These are phyloP conservation scores for Ferrisia virgata DNA, from an alignment of 2,888 invertebrate genomes.

Conservation along the genomic window DNA sequence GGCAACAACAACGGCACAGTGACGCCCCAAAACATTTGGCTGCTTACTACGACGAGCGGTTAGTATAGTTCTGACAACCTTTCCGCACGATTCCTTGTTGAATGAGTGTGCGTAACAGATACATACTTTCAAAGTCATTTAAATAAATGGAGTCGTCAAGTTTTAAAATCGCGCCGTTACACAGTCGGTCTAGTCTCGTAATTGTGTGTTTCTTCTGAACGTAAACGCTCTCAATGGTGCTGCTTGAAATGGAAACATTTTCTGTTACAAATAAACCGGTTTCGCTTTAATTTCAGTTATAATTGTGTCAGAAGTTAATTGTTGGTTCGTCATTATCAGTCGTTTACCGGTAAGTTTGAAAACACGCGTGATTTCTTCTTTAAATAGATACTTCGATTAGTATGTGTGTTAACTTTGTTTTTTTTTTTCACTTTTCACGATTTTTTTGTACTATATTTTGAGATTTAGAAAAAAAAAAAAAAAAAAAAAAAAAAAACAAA, in stretches of 20 bases:
- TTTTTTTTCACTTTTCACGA: not conserved
- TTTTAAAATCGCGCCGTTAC: slow-evolving; percentile 39
- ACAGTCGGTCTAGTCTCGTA: not conserved
- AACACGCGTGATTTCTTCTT: not conserved
- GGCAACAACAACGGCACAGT: not conserved
- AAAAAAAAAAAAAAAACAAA: too few species aligned
- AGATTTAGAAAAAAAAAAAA: too few species aligned
- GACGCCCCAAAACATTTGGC: not conserved
- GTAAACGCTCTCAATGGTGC: not conserved
- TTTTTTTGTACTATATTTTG: not conserved
- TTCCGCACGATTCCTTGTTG: not conserved
- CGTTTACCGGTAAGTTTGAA: slow-evolving; percentile 19
- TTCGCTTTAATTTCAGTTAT: slow-evolving; percentile 6
- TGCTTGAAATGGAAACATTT: slow-evolving; percentile 13
- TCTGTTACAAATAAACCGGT: slow-evolving; percentile 24
- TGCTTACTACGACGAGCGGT: not conserved
- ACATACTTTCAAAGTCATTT: slow-evolving; percentile 29
- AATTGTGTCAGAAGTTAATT: not conserved
- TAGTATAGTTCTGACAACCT: not conserved
- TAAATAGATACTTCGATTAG: not conserved
- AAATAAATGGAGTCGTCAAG: slow-evolving; percentile 30
- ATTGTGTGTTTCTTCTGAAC: not conserved
- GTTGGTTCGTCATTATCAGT: not conserved
- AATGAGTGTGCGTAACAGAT: not conserved
- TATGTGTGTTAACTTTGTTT: not conserved